Conservation (phyloP, 2,888 invertebrate species). For the Chaetogeoica ovagalla region DNA sequence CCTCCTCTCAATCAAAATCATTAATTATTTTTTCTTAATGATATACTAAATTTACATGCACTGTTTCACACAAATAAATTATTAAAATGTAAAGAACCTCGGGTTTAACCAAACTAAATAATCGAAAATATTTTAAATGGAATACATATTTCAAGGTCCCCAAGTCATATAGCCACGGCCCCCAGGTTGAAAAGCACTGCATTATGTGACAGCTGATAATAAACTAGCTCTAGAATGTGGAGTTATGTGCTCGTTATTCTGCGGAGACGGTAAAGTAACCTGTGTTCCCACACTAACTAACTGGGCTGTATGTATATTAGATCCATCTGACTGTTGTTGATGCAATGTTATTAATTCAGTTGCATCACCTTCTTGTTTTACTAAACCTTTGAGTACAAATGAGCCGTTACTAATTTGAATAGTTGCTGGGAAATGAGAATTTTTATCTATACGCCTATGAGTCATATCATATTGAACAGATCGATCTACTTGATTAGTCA, state of each 20-base stretch:
- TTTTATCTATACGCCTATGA: constrained; percentile 40
- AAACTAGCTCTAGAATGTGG: constrained; percentile 56
- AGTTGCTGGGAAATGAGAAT: constrained; percentile 44
- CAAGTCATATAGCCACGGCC: too few relatives aligned
- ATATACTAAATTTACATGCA: too few relatives aligned
- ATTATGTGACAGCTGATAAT: constrained; percentile 53
- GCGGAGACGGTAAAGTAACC: constrained; percentile 57
- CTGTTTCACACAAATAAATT: too few relatives aligned
- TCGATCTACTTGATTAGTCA: constrained; percentile 33
- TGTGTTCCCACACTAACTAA: constrained; percentile 57
- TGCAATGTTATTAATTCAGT: constrained; percentile 50
- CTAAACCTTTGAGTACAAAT: constrained; percentile 46
- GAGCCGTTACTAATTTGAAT: constrained; percentile 44
- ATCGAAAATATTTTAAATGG: too few relatives aligned
- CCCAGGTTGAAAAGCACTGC: too few relatives aligned
- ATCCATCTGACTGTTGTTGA: constrained; percentile 43
- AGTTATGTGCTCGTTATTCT: constrained; percentile 56
- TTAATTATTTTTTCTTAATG: too few relatives aligned
- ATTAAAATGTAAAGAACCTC: too few relatives aligned
- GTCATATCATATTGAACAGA: constrained; percentile 42
- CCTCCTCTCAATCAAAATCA: too few relatives aligned
- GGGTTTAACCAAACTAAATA: too few relatives aligned
- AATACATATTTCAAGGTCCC: too few relatives aligned
- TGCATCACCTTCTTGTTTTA: constrained; percentile 45
- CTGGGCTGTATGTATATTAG: constrained; percentile 44